Evolutionary conservation across 2,797 vertebrate species (phyloP), one percentile per base, ranked within the genome.

Genomic region (Orestias chungarensis): DNA sequence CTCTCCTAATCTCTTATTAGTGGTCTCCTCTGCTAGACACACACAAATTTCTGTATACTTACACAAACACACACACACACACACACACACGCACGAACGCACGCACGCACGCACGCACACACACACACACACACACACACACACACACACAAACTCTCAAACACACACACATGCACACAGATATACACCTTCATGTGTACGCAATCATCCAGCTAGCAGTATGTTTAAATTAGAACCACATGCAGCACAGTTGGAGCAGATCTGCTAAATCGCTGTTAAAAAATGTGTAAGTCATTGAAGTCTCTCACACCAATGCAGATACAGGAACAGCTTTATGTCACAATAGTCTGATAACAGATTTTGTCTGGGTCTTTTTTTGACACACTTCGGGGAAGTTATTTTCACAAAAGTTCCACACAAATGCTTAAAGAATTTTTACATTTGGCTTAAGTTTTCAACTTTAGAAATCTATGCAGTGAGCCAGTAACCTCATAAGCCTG

Each of bases 1-100:
- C 89, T 89, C 84, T 87, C 90, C 88, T 90, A 95, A 94, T 76
- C 25, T 90, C 93, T 93, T 89, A 95, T 94, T 94, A 95, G 92
- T 80, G 85, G 93, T 93, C 88, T 89, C 82, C 74, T 92, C 87
- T 91, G 76, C 86, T 84, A 89, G 72, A 86, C 64, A 72, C 71
- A 79, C 76, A 82, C 66, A 71, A 52, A 61, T 35, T 11, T n/a
- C 65, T 66, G 57, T 35, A 25, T 12, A 64, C 55, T 57, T 35
- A 73, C 44, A 68, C 10, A 43, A 12, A 69, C 27, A 71, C 71
- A 66, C 73, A 5, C 47, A 59, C 49, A 68, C 74, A 73, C 79
- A 65, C 78, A 71, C 81, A 88, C 88, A n/a, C 47, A 49, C 47
- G 14, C 44, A 68, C 10, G 42, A 12, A 69, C 27, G 70, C 71